Base-by-base conservation (phyloP, 1,140 invertebrate species). In the Nomia melanderi region DNA sequence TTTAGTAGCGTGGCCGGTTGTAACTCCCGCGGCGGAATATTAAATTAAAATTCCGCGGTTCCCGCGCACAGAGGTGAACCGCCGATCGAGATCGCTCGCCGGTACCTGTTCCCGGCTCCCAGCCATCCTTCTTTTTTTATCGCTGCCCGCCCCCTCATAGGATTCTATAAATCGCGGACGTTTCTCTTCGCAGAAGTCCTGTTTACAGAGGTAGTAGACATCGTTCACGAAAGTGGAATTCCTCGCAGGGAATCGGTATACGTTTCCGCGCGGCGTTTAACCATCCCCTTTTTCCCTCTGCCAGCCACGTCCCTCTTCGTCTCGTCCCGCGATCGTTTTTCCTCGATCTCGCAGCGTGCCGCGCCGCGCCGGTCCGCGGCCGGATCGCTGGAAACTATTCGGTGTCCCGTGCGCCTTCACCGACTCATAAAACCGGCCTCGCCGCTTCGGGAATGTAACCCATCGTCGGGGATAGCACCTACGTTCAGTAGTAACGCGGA, bases 361-460 rank as follows among this genome's bases (percentile, higher is more conserved):
- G n/a, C n/a, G 29, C 27, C 78, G 31, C 69, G 59, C 50, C 4
- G 70, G 14, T 20, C 57, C 29, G 8, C 31, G 76, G 72, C 60
- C 36, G 50, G 23, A 85, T 85, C 81, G 65, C 79, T 65, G 78
- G 60, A 85, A 84, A 80, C 62, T 82, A 81, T 85, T 59, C 76
- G 20, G 41, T 54, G 78, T 81, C 74, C 77, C 36, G n/a, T 7
- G 53, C 60, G 77, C 74, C 59, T 84, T 67, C 60, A 50, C 44
- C 39, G 79, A n/a, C 50, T 81, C 82, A 79, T 88, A 88, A 88
- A 86, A 86, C 79, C 74, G 79, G 78, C 75, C 77, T 50, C 70
- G 25, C 70, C 54, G 74, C 78, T 75, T 63, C 78, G 79, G 44
- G 76, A 87, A 87, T 86, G 85, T 78, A 75, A 77, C 78, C 85